A percentile compares a stretch with the other conserved stretches of the same genome.
Evolutionary conservation across 1,140 invertebrate genomes (phyloP).

Genomic region (Drosophila orosa): DNA sequence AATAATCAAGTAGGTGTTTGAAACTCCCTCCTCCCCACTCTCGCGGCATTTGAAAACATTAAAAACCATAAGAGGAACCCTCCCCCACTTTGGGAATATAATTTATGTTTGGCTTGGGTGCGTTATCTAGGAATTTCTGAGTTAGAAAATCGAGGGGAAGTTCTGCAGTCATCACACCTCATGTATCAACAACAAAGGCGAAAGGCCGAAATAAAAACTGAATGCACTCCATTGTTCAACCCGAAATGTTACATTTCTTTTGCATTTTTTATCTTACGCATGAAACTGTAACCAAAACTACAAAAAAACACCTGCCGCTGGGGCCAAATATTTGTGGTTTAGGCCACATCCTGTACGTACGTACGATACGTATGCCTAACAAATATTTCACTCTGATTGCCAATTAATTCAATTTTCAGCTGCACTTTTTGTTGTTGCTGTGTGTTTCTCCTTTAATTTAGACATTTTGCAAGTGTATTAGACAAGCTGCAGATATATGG

Average conservation of each 20-base stretch:
- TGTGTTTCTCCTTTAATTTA: constrained; percentile 66
- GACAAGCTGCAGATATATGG: constrained; percentile 51
- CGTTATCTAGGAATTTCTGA: constrained; percentile 43
- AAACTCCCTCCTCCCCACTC: constrained; percentile 7
- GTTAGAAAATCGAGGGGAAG: constrained; percentile 10
- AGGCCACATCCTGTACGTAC: constrained; percentile 38
- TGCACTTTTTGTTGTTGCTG: constrained; percentile 28
- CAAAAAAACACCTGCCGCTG: constrained; percentile 59
- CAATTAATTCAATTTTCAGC: constrained; percentile 73
- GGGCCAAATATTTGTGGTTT: constrained; percentile 38
- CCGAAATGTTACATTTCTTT: constrained; percentile 16
- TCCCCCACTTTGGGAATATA: constrained; percentile 30
- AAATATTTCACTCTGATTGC: constrained; percentile 64
- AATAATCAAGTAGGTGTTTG: constrained; percentile 81
- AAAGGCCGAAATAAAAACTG: constrained; percentile 54
- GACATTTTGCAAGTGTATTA: constrained; percentile 67
- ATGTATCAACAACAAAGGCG: constrained; percentile 77
- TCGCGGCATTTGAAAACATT: constrained; percentile 3
- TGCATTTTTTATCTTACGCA: constrained; percentile 41
- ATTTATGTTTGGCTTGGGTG: constrained; percentile 49
- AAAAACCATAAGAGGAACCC: constrained; percentile 7
- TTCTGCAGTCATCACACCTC: constrained; percentile 68
- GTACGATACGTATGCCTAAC: constrained; percentile 5
- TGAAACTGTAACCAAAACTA: constrained; percentile 42
- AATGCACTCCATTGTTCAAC: constrained; percentile 66